These are phyloP conservation scores for Anabacerthia variegaticeps DNA, from an alignment of 2,797 vertebrate genomes.

Conservation along the genomic window DNA sequence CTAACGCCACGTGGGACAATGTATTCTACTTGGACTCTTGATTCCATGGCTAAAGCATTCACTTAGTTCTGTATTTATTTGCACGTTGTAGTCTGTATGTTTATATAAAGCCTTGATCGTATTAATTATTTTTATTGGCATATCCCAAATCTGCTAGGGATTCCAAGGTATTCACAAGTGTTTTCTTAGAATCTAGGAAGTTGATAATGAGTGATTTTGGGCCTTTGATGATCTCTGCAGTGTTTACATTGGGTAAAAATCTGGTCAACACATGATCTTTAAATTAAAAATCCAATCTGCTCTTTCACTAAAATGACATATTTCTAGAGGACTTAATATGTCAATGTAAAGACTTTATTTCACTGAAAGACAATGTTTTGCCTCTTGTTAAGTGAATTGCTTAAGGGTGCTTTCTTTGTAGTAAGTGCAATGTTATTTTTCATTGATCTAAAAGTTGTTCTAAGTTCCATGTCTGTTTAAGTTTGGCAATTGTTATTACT, in stretches of 20 bases:
- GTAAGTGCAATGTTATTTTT: not conserved
- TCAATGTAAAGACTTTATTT: not conserved
- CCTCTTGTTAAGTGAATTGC: not conserved
- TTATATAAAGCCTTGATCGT: not conserved
- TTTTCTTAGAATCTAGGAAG: not conserved
- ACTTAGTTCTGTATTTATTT: not conserved
- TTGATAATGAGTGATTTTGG: not conserved
- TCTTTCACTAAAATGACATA: not conserved
- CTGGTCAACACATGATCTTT: not conserved
- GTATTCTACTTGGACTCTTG: not conserved
- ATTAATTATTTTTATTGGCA: not conserved
- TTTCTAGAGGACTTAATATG: not conserved
- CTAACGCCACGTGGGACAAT: not conserved
- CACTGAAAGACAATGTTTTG: not conserved
- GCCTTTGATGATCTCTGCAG: not conserved
- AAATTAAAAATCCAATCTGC: not conserved
- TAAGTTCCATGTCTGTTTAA: not conserved
- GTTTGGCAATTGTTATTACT: not conserved
- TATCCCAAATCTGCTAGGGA: not conserved
- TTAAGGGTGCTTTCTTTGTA: not conserved
- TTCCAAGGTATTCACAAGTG: not conserved
- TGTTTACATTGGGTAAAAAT: not conserved
- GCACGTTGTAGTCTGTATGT: not conserved
- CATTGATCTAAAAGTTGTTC: not conserved
- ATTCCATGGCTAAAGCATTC: not conserved